phyloP scores from a whole-genome alignment of 2,113 vertebrate genomes.

The Chauna torquata region DNA sequence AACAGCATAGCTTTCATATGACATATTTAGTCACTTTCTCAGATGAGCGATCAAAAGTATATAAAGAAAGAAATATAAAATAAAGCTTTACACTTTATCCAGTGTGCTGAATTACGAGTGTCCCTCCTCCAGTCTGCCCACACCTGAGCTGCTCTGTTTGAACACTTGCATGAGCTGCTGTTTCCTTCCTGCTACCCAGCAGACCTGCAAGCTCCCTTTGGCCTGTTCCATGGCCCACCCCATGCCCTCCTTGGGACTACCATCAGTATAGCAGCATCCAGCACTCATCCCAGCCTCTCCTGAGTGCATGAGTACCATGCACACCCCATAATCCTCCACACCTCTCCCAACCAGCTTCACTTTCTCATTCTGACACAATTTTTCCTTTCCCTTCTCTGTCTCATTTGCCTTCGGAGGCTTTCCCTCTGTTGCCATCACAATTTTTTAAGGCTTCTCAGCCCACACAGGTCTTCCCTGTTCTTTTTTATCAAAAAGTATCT shows the following conservation, averaged over 20 bases:
- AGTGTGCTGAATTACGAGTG: fast-evolving
- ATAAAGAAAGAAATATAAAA: not conserved
- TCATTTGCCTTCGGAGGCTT: not conserved
- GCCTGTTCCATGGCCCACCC: not conserved
- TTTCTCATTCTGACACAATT: not conserved
- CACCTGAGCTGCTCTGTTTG: not conserved
- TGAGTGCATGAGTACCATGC: fast-evolving
- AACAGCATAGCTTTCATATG: not conserved
- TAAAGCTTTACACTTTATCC: not conserved
- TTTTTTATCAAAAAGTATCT: not conserved
- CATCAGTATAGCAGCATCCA: not conserved
- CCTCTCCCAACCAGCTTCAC: not conserved
- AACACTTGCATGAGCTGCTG: too few relatives aligned
- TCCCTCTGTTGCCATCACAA: not conserved
- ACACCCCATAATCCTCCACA: not conserved
- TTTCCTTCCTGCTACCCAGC: not conserved
- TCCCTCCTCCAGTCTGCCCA: not conserved
- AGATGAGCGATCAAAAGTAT: not conserved
- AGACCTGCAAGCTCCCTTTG: not conserved
- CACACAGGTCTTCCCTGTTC: not conserved
- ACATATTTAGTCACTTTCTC: not conserved
- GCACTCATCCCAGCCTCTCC: not conserved
- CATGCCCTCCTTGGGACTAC: not conserved
- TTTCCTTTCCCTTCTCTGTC: not conserved
- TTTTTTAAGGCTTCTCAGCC: not conserved